phyloP scores from a whole-genome alignment of 2,888 invertebrate species.

The Cosmia trapezina region DNA sequence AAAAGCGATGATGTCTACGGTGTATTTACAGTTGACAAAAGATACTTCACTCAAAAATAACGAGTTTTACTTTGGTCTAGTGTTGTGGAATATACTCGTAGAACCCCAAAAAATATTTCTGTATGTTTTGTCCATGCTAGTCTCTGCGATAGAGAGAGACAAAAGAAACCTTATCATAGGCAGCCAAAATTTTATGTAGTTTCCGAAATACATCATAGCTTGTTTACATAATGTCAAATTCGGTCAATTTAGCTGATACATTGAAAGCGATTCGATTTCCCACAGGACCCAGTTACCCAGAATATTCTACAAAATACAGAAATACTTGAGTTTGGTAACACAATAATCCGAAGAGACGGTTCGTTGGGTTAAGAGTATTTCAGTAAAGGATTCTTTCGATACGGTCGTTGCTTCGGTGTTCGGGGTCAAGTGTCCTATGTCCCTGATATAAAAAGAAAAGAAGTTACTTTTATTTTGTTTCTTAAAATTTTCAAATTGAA shows the following conservation, averaged over 20 bases:
- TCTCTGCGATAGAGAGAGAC: too few relatives aligned
- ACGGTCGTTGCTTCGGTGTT: slow-evolving; percentile 19
- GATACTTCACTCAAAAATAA: neutral
- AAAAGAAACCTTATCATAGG: neutral
- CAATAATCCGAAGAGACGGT: slow-evolving; percentile 32
- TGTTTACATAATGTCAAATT: slow-evolving; percentile 33
- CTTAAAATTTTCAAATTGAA: neutral
- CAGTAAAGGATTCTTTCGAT: slow-evolving; percentile 33
- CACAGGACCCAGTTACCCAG: slow-evolving; percentile 10
- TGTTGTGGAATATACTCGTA: neutral
- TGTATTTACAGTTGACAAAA: neutral
- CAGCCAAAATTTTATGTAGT: neutral
- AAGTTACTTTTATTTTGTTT: slow-evolving; percentile 13
- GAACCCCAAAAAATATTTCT: neutral
- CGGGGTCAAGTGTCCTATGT: slow-evolving; percentile 21
- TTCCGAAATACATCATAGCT: slow-evolving; percentile 12
- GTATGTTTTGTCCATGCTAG: neutral
- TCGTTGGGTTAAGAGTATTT: slow-evolving; percentile 43
- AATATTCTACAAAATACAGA: slow-evolving; percentile 3
- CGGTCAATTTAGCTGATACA: slow-evolving; percentile 28
- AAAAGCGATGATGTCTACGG: neutral
- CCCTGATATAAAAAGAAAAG: slow-evolving; percentile 6
- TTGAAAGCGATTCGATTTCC: slow-evolving; percentile 47
- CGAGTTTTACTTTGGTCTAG: neutral
- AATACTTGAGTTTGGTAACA: slow-evolving; percentile 20